phyloP scores from a whole-genome alignment of 2,113 vertebrate genomes.

The Pangasianodon gigas region DNA sequence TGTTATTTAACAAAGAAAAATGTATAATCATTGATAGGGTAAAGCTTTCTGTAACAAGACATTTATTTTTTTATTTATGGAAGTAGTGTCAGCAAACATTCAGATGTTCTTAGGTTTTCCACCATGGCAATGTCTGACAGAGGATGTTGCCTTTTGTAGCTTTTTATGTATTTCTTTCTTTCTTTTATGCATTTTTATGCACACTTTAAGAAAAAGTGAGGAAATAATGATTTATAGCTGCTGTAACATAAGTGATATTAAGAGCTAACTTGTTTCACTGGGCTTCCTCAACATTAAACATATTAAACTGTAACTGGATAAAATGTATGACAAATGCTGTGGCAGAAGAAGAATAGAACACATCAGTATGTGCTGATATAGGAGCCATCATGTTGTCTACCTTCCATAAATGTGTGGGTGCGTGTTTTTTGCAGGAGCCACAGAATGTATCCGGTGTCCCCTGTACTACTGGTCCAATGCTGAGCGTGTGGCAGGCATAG shows the following conservation, averaged over 20 bases:
- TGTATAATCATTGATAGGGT: not conserved
- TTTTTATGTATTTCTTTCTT: not conserved
- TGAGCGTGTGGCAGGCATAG: slow-evolving; percentile 62
- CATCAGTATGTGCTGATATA: slow-evolving; percentile 30
- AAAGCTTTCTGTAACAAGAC: not conserved
- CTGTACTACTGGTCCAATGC: slow-evolving; percentile 71
- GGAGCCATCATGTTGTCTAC: not conserved
- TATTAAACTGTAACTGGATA: not conserved
- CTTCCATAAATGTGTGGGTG: not conserved
- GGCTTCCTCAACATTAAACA: not conserved
- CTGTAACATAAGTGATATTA: not conserved
- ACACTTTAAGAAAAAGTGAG: not conserved
- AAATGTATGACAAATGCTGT: not conserved
- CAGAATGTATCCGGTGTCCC: slow-evolving; percentile 70
- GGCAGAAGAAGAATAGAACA: not conserved
- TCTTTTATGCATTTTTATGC: too few relatives aligned
- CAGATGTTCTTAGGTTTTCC: not conserved
- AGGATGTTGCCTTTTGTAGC: not conserved
- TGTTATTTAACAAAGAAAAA: too few relatives aligned
- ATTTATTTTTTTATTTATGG: not conserved
- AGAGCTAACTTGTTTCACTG: not conserved
- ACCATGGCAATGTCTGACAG: not conserved
- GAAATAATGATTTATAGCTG: not conserved
- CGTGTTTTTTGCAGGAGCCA: slow-evolving; percentile 62
- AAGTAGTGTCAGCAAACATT: not conserved